Evolutionary conservation across 1,140 invertebrate species (phyloP).

Genomic region (Globodera rostochiensis): DNA sequence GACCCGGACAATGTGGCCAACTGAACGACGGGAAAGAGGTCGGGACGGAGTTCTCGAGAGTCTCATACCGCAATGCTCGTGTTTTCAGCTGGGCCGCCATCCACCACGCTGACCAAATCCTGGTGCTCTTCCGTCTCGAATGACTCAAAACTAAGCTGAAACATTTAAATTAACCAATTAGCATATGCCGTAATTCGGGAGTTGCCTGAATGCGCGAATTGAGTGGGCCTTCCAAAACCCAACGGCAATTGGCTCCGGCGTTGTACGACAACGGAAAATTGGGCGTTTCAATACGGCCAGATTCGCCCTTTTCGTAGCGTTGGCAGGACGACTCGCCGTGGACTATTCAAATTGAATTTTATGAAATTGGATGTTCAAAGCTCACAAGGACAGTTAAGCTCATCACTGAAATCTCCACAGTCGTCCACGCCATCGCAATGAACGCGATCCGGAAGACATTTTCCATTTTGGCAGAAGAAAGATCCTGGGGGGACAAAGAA

Average conservation of each 20-base stretch:
- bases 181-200: not conserved
- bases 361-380: not conserved
- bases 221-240: slow-evolving; percentile 92
- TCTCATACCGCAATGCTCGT: slow-evolving; percentile 76
- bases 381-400: slow-evolving; percentile 66
- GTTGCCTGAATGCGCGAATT: slow-evolving; percentile 79
- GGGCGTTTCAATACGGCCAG: slow-evolving; percentile 89
- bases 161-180: not conserved
- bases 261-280: slow-evolving; percentile 90
- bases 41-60: too few species aligned
- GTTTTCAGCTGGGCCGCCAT: slow-evolving; percentile 89
- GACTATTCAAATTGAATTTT: slow-evolving; percentile 40
- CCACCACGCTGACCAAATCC: slow-evolving; percentile 90
- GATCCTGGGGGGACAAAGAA: slow-evolving; percentile 57
- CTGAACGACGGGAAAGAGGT: not conserved
- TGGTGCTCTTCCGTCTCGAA: slow-evolving; percentile 95
- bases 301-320: slow-evolving; percentile 79
- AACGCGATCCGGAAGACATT: slow-evolving; percentile 67
- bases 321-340: slow-evolving; percentile 74
- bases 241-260: slow-evolving; percentile 87
- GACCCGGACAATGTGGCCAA: slow-evolving; percentile 87
- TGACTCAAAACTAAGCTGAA: slow-evolving; percentile 80
- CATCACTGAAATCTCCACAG: slow-evolving; percentile 69
- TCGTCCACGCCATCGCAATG: slow-evolving; percentile 68
- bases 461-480: slow-evolving; percentile 68